Conservation (phyloP, 1,140 invertebrate species). For the Condylostylus longicornis region DNA sequence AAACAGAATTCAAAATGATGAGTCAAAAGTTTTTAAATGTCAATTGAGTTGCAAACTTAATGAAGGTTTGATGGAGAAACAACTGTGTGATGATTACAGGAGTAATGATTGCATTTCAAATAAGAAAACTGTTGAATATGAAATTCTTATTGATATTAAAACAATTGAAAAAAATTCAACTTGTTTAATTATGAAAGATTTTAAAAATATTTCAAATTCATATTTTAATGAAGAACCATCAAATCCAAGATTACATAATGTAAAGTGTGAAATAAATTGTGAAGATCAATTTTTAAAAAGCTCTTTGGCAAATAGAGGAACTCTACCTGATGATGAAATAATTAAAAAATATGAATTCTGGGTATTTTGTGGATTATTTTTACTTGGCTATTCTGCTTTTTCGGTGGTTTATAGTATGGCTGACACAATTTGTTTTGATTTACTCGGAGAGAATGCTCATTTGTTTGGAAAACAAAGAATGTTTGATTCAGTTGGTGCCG, state of each 20-base stretch:
- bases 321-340: constrained; percentile 25
- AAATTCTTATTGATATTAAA: neutral
- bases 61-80: constrained; percentile 15
- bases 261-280: constrained; percentile 38
- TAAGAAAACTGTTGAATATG: no score
- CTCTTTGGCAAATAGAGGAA: constrained; percentile 16
- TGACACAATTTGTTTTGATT: constrained; percentile 67
- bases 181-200: constrained; percentile 20
- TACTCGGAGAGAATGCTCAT: constrained; percentile 47
- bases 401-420: constrained; percentile 64
- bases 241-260: constrained; percentile 35
- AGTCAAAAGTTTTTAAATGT: constrained; percentile 16
- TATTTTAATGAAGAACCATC: constrained; percentile 18
- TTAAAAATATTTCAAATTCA: constrained; percentile 12
- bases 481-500: constrained; percentile 70
- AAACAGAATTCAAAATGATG: constrained; percentile 15
- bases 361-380: constrained; percentile 50
- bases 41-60: constrained; percentile 17
- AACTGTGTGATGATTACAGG: constrained; percentile 15
- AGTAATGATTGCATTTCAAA: constrained; percentile 8
- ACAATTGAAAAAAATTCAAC: neutral
- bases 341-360: constrained; percentile 46
- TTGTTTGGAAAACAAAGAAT: constrained; percentile 69
- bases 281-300: constrained; percentile 31
- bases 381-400: constrained; percentile 65